These are phyloP conservation scores for Pygmarrhopalites habei DNA, from an alignment of 1,140 invertebrate species.

Conservation along the genomic window DNA sequence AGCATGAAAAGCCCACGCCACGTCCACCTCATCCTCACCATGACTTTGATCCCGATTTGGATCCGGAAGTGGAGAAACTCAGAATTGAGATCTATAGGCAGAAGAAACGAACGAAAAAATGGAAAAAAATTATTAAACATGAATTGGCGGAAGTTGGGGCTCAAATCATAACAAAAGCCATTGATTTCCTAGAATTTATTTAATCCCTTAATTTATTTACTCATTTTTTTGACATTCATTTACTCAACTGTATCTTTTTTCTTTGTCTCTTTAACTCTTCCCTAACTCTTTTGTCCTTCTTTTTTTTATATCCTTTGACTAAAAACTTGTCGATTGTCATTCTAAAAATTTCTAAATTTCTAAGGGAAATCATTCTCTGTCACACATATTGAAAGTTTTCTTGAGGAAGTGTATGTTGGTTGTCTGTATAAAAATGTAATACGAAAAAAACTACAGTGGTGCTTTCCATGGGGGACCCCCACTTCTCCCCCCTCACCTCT, in stretches of 20 bases:
- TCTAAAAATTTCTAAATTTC: too few relatives aligned
- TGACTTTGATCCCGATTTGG: constrained; percentile 28
- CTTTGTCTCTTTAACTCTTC: neutral
- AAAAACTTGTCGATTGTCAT: too few relatives aligned
- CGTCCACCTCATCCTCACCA: constrained; percentile 12
- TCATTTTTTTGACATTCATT: neutral
- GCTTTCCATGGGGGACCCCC: too few relatives aligned
- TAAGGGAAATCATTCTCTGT: too few relatives aligned
- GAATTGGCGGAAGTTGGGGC: constrained; percentile 34
- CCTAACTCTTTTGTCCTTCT: too few relatives aligned
- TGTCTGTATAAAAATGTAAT: too few relatives aligned
- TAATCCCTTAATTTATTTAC: constrained; percentile 5
- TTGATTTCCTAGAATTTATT: constrained; percentile 36
- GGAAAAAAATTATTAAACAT: constrained; percentile 37
- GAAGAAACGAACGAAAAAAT: constrained; percentile 32
- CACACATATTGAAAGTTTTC: too few relatives aligned
- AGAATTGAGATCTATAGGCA: constrained; percentile 34
- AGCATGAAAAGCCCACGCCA: constrained; percentile 8
- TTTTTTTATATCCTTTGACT: too few relatives aligned
- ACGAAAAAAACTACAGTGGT: too few relatives aligned
- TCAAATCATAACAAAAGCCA: constrained; percentile 31
- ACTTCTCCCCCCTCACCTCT: neutral
- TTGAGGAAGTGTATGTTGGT: neutral
- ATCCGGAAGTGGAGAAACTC: constrained; percentile 36
- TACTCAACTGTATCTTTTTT: neutral